These are phyloP conservation scores for Bubo bubo DNA, from an alignment of 2,113 vertebrate genomes.

Conservation along the genomic window DNA sequence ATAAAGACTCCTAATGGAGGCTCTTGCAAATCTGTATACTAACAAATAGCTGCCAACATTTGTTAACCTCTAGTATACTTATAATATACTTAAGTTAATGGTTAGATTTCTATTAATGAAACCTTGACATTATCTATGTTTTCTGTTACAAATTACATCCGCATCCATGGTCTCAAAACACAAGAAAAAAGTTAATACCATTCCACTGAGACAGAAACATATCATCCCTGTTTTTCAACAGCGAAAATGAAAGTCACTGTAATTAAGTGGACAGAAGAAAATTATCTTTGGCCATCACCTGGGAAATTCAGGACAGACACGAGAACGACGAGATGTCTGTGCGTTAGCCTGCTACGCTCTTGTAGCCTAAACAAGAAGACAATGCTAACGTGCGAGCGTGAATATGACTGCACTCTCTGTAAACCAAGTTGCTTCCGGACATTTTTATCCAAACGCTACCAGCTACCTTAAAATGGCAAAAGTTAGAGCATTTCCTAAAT, in stretches of 20 bases:
- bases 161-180: background rate
- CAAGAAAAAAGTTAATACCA: background rate
- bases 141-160: background rate
- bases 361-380: background rate
- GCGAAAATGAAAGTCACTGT: background rate
- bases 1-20: background rate
- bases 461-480: background rate
- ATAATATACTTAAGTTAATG: background rate
- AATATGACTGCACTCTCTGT: background rate
- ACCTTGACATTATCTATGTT: background rate
- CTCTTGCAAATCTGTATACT: background rate
- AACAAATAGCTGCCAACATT: background rate
- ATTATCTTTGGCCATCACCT: background rate
- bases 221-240: background rate
- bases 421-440: background rate
- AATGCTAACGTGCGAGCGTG: rapidly evolving
- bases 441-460: background rate
- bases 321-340: rapidly evolving
- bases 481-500: background rate
- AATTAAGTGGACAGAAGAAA: background rate
- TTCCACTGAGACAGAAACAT: background rate
- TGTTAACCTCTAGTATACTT: background rate
- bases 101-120: background rate
- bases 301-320: background rate
- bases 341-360: background rate